A percentile compares a stretch with the other conserved stretches of the same genome.
Conservation (phyloP, 2,113 vertebrate genomes). For the Tamias sibiricus region DNA sequence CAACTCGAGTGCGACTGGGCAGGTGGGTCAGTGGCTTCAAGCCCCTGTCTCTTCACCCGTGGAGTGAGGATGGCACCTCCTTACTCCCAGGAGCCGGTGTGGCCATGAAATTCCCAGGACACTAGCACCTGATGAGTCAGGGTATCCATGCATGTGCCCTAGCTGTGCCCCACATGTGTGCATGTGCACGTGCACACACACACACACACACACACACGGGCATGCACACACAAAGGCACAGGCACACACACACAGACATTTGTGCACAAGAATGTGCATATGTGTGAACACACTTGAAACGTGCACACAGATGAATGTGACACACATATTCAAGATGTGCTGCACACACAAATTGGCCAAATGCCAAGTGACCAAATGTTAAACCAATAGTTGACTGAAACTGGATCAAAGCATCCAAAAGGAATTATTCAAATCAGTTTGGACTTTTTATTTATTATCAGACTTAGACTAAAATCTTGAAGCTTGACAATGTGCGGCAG, state of each 20-base stretch:
- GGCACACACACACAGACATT: neutral
- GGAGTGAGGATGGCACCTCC: neutral
- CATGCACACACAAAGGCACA: neutral
- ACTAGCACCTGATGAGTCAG: neutral
- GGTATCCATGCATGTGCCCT: too few species aligned
- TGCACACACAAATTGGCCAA: neutral
- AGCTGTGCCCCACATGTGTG: too few species aligned
- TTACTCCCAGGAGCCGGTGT: neutral
- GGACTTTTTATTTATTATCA: neutral
- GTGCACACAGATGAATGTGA: neutral
- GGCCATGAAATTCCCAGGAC: too few species aligned
- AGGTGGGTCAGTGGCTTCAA: too few species aligned
- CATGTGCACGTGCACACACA: neutral
- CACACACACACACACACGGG: neutral
- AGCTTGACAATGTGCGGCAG: rapidly evolving
- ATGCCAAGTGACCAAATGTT: neutral
- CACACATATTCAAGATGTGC: rapidly evolving
- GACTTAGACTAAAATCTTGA: neutral
- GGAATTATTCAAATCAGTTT: too few species aligned
- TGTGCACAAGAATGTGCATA: neutral
- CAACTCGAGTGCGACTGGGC: neutral
- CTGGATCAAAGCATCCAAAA: too few species aligned
- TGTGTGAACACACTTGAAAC: neutral
- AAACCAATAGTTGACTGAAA: neutral
- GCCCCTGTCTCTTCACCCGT: neutral